Percentiles rank a stretch among this genome's conserved stretches.
Evolutionary conservation across 2,888 invertebrate genomes (phyloP).

Genomic region (Melanotus villosus): DNA sequence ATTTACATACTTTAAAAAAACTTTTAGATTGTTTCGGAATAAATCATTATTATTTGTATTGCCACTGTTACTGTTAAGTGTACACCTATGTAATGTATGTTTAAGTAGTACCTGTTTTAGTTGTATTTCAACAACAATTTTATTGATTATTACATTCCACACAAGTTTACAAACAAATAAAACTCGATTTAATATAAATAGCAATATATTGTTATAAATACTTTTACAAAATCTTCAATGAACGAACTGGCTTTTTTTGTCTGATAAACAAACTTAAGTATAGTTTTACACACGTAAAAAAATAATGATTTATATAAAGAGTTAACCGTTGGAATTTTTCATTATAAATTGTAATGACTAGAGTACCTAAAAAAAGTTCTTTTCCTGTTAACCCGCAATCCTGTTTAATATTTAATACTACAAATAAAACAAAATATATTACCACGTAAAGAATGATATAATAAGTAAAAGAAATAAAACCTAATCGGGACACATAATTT

Average conservation of each 20-base stretch:
- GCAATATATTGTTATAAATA: slow-evolving; percentile 23
- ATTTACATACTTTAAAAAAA: too few species aligned
- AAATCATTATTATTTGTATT: too few species aligned
- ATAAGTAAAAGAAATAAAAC: not conserved
- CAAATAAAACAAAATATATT: not conserved
- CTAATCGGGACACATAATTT: not conserved
- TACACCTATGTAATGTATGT: too few species aligned
- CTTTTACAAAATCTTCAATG: slow-evolving; percentile 17
- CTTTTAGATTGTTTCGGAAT: too few species aligned
- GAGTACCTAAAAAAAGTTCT: slow-evolving; percentile 18
- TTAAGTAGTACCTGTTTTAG: too few species aligned
- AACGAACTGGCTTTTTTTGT: slow-evolving; percentile 10
- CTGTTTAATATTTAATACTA: not conserved
- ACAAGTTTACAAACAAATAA: too few species aligned
- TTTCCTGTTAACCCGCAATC: not conserved
- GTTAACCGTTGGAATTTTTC: slow-evolving; percentile 2
- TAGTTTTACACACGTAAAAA: slow-evolving; percentile 15
- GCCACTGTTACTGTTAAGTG: too few species aligned
- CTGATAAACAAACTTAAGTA: slow-evolving; percentile 17
- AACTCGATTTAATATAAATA: slow-evolving; percentile 18
- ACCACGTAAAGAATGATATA: not conserved
- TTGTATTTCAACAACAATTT: too few species aligned
- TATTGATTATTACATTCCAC: too few species aligned
- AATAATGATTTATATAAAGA: slow-evolving; percentile 21
- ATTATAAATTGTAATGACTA: slow-evolving; percentile 24